These are phyloP conservation scores for Nomada fucata DNA, from an alignment of 2,888 invertebrate genomes.

Conservation along the genomic window DNA sequence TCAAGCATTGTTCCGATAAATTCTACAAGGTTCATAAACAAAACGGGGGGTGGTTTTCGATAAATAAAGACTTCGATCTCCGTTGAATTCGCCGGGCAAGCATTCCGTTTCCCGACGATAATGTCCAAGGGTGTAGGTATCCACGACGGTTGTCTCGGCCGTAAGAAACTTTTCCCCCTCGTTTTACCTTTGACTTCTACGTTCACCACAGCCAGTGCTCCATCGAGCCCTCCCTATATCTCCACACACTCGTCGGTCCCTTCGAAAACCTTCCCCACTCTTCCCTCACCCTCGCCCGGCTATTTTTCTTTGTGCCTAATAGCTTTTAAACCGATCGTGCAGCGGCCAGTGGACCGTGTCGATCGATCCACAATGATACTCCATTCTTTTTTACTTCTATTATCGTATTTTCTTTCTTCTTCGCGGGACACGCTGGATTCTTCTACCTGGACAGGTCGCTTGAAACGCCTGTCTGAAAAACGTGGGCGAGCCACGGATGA, in stretches of 20 bases:
- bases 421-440: background rate
- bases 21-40: no score
- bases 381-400: background rate
- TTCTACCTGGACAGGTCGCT: background rate
- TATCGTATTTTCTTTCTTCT: background rate
- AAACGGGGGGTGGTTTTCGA: no score
- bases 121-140: background rate
- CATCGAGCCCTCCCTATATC: background rate
- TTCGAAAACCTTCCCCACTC: background rate
- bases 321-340: background rate
- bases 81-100: no score
- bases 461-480: conserved; percentile 22
- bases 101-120: background rate
- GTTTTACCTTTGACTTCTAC: conserved; percentile 32
- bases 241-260: background rate
- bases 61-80: no score
- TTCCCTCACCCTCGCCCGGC: background rate
- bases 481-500: conserved; percentile 15
- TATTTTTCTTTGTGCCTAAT: background rate
- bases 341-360: background rate
- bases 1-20: no score
- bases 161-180: background rate
- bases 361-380: conserved; percentile 9
- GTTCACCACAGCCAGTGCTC: background rate
- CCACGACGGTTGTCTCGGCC: conserved; percentile 4